phyloP scores from a whole-genome alignment of 2,888 invertebrate species.

The Agrochola lota region DNA sequence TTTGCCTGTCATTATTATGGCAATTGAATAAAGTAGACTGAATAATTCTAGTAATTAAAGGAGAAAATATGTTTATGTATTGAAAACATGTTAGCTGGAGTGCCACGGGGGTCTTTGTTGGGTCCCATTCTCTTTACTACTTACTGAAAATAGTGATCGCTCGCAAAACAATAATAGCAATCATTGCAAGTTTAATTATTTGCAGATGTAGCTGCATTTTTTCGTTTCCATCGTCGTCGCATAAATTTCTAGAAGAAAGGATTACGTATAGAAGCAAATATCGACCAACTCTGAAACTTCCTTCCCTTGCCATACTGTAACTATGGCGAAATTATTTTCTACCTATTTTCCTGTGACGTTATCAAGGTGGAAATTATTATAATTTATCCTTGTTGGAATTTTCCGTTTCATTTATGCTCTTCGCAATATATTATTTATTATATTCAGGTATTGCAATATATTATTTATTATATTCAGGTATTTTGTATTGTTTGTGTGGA shows the following conservation, averaged over 20 bases:
- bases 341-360: constrained; percentile 30
- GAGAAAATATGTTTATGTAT: not conserved
- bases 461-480: not conserved
- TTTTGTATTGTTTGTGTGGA: not conserved
- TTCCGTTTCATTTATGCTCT: constrained; percentile 29
- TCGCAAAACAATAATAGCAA: not conserved
- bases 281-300: not conserved
- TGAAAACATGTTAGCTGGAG: not conserved
- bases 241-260: not conserved
- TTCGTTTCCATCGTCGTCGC: not conserved
- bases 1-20: constrained; percentile 1
- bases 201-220: not conserved
- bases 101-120: not conserved
- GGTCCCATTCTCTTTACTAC: not conserved
- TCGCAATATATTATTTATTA: constrained; percentile 9
- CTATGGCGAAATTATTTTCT: constrained; percentile 3
- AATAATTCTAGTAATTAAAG: not conserved
- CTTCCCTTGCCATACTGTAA: not conserved
- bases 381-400: constrained; percentile 39
- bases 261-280: not conserved
- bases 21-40: not conserved
- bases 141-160: not conserved
- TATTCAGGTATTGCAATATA: constrained; percentile 1
- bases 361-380: constrained; percentile 12
- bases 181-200: not conserved